Percentiles rank a stretch among this genome's conserved stretches.
phyloP scores from a whole-genome alignment of 2,888 invertebrate species.

The Cantharis rustica region DNA sequence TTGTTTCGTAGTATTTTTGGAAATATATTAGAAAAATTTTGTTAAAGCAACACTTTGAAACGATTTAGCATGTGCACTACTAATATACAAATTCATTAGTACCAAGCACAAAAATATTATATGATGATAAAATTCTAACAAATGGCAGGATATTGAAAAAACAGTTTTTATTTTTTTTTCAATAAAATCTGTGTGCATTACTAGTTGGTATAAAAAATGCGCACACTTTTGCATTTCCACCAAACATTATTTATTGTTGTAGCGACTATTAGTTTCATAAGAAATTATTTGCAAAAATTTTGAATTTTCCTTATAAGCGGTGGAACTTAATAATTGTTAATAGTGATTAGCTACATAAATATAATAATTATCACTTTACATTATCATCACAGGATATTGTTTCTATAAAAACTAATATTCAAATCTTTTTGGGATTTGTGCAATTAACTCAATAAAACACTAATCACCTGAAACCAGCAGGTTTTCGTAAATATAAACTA shows the following conservation, averaged over 20 bases:
- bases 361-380: slow-evolving; percentile 52
- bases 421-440: background rate
- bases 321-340: slow-evolving; percentile 40
- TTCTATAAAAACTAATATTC: slow-evolving; percentile 32
- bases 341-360: slow-evolving; percentile 51
- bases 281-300: slow-evolving; percentile 15
- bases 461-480: slow-evolving; percentile 34
- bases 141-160: slow-evolving; percentile 30
- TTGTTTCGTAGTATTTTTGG: background rate
- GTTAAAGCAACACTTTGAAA: background rate
- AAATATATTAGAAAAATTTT: slow-evolving; percentile 5
- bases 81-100: slow-evolving; percentile 28
- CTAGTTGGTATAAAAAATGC: slow-evolving; percentile 33
- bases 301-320: slow-evolving; percentile 30
- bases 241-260: slow-evolving; percentile 39
- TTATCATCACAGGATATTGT: slow-evolving; percentile 47
- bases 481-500: slow-evolving; percentile 20
- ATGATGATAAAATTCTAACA: slow-evolving; percentile 25
- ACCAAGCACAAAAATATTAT: slow-evolving; percentile 33
- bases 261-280: slow-evolving; percentile 19
- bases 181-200: slow-evolving; percentile 40
- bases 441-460: background rate
- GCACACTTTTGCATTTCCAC: slow-evolving; percentile 44
- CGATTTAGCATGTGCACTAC: background rate
- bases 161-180: slow-evolving; percentile 38